These are phyloP conservation scores for Anguilla marmorata DNA, from an alignment of 2,797 vertebrate species.

Conservation along the genomic window DNA sequence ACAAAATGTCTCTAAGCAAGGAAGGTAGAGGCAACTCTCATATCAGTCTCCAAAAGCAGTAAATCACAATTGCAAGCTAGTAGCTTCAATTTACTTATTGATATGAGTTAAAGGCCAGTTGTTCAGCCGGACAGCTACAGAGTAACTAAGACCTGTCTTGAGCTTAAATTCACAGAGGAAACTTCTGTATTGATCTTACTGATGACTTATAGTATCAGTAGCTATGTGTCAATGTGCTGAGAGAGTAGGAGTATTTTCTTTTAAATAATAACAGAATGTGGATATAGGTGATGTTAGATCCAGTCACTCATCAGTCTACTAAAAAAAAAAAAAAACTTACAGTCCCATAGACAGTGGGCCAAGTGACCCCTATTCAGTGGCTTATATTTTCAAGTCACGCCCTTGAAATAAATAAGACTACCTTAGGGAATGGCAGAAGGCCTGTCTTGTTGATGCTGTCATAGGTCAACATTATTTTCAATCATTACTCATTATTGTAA, in stretches of 20 bases:
- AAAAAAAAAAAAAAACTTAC: background rate
- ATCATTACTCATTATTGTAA: background rate
- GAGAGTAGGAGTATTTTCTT: background rate
- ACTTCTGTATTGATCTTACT: conserved; percentile 31
- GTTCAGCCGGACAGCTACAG: conserved; percentile 56
- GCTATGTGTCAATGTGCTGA: background rate
- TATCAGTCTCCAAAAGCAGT: background rate
- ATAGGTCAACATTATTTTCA: background rate
- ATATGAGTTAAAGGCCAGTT: conserved; percentile 68
- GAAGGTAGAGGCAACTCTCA: background rate
- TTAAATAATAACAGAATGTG: background rate
- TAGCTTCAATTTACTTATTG: conserved; percentile 70
- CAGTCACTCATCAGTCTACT: background rate
- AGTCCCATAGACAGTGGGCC: background rate
- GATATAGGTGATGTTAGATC: background rate
- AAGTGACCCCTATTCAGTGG: background rate
- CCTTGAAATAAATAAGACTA: background rate
- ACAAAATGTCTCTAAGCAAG: conserved; percentile 24
- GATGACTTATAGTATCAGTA: conserved; percentile 33
- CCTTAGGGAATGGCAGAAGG: background rate
- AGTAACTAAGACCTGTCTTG: conserved; percentile 43
- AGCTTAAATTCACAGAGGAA: conserved; percentile 58
- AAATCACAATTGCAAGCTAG: background rate
- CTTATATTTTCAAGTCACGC: background rate
- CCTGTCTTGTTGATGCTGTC: background rate